A percentile compares a stretch with the other conserved stretches of the same genome.
Conservation (phyloP, 2,888 invertebrate species). For the Drymonia ruficornis region DNA sequence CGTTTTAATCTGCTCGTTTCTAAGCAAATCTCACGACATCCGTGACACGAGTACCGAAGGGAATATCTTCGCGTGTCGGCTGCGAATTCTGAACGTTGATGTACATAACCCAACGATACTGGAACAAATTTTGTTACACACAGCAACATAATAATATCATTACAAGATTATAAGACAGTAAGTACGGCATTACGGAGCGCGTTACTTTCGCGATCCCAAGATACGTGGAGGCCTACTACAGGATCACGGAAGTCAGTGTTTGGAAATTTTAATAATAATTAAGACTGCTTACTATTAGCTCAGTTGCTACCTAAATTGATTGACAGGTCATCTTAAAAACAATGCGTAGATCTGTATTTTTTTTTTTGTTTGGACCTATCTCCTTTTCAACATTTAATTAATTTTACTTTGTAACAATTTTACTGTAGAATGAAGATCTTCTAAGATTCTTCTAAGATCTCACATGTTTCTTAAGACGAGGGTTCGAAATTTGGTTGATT, state of each 20-base stretch:
- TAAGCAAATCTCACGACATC: not conserved
- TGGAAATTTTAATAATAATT: too few relatives aligned
- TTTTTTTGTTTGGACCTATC: too few relatives aligned
- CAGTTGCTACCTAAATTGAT: too few relatives aligned
- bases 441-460: too few relatives aligned
- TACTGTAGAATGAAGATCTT: too few relatives aligned
- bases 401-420: too few relatives aligned
- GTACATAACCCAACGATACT: not conserved
- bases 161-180: slow-evolving; percentile 1
- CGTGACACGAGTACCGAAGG: not conserved
- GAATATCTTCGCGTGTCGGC: not conserved
- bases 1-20: slow-evolving; percentile 9
- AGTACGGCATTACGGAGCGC: not conserved
- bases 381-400: too few relatives aligned
- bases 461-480: too few relatives aligned
- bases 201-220: not conserved
- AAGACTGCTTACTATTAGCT: too few relatives aligned
- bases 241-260: not conserved
- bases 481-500: too few relatives aligned
- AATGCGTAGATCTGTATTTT: too few relatives aligned
- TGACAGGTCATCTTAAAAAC: too few relatives aligned
- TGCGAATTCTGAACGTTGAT: not conserved
- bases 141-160: not conserved
- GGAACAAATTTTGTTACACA: not conserved
- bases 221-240: not conserved